phyloP scores from a whole-genome alignment of 2,797 vertebrate species.

The Hafferia zeledoni region DNA sequence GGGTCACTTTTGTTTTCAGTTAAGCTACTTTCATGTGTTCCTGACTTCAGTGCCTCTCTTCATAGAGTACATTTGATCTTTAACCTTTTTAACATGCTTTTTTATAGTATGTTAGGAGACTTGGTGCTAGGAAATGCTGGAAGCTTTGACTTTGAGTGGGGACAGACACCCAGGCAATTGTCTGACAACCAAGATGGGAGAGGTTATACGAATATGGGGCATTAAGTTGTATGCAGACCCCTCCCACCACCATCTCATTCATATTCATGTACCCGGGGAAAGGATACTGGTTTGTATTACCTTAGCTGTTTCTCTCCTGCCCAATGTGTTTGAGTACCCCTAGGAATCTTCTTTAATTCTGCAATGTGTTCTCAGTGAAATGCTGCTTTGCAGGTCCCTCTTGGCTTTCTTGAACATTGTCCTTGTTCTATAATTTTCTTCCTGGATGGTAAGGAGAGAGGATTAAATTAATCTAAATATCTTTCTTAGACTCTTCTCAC shows the following conservation, averaged over 20 bases:
- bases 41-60: not conserved
- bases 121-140: not conserved
- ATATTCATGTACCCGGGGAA: not conserved
- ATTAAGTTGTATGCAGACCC: not conserved
- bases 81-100: not conserved
- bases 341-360: not conserved
- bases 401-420: not conserved
- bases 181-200: not conserved
- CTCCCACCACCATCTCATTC: not conserved
- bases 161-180: not conserved
- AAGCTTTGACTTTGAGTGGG: not conserved
- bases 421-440: not conserved
- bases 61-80: not conserved
- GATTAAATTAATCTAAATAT: not conserved
- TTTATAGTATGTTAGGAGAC: not conserved
- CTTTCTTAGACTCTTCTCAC: not conserved
- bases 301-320: not conserved
- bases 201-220: not conserved
- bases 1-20: slow-evolving; percentile 5
- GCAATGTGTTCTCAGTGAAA: not conserved
- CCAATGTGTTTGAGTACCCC: not conserved
- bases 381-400: not conserved
- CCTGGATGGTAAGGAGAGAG: not conserved
- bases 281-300: not conserved
- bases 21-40: not conserved